Evolutionary conservation across 2,888 invertebrate genomes (phyloP).

Genomic region (Ephialtes manifestator): DNA sequence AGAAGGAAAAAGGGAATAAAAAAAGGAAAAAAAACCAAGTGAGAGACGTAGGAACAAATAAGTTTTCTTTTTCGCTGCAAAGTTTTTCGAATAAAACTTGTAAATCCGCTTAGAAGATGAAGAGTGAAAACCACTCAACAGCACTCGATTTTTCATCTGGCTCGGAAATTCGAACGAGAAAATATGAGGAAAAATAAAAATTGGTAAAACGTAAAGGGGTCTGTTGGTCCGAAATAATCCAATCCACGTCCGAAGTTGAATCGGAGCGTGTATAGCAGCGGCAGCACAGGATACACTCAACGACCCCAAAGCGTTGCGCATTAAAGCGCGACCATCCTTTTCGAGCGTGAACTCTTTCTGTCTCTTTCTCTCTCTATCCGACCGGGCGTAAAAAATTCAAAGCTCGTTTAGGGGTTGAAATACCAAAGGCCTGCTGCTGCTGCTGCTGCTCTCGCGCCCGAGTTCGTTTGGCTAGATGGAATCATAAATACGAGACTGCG

Average conservation of each 20-base stretch:
- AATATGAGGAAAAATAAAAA: slow-evolving; percentile 22
- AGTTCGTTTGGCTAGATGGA: slow-evolving; percentile 62
- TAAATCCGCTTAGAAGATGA: neutral
- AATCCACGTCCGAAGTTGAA: slow-evolving; percentile 51
- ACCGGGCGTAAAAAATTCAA: slow-evolving; percentile 69
- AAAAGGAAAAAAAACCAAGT: neutral
- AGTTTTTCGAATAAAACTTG: slow-evolving; percentile 22
- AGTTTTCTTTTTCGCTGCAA: neutral
- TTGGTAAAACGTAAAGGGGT: slow-evolving; percentile 37
- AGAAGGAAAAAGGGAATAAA: neutral
- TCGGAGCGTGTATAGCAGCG: slow-evolving; percentile 19
- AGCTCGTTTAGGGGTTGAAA: slow-evolving; percentile 68
- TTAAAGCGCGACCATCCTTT: slow-evolving; percentile 59
- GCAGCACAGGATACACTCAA: slow-evolving; percentile 56
- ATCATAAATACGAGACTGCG: slow-evolving; percentile 68
- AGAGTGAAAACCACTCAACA: neutral
- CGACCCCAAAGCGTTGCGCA: slow-evolving; percentile 68
- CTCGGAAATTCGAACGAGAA: neutral
- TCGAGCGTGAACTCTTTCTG: slow-evolving; percentile 36
- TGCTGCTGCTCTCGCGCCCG: slow-evolving; percentile 16
- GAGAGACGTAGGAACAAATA: neutral
- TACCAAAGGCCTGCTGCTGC: slow-evolving; percentile 34
- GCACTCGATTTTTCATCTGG: slow-evolving; percentile 10
- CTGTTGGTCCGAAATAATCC: slow-evolving; percentile 56
- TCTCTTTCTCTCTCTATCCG: slow-evolving; percentile 34